These are phyloP conservation scores for Serilophus lunatus DNA, from an alignment of 2,113 vertebrate genomes.

Conservation along the genomic window DNA sequence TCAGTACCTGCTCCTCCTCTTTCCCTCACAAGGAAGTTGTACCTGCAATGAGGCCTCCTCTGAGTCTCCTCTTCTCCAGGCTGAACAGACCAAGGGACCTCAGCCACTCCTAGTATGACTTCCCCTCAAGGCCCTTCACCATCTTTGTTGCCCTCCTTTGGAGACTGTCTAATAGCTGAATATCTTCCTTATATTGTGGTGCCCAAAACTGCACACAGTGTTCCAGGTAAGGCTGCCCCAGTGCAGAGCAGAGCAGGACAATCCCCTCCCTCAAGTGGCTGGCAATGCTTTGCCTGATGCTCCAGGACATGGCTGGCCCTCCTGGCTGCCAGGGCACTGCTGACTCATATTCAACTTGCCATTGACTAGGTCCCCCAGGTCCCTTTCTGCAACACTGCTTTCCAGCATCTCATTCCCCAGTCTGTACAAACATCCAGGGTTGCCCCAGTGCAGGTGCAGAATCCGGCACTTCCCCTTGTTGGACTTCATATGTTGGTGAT, in stretches of 20 bases:
- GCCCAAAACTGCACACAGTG: neutral
- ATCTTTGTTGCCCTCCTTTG: no score
- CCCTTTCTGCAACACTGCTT: neutral
- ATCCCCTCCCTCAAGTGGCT: neutral
- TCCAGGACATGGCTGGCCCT: neutral
- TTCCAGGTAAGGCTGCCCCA: neutral
- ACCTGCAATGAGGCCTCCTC: neutral
- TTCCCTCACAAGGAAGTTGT: neutral
- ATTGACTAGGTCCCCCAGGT: neutral
- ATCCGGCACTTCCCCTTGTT: neutral
- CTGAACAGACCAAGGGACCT: neutral
- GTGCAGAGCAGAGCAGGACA: neutral
- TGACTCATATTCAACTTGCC: neutral
- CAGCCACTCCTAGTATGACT: neutral
- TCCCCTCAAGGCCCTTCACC: neutral
- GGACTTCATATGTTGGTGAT: neutral
- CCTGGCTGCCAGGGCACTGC: neutral
- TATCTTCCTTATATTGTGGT: neutral
- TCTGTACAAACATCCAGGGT: neutral
- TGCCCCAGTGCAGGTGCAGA: neutral
- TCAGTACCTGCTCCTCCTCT: neutral
- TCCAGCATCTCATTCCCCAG: neutral
- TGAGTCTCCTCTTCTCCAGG: neutral
- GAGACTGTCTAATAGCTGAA: neutral
- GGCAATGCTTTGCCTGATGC: neutral